phyloP scores from a whole-genome alignment of 2,113 vertebrate species.

The Taxidea taxus region DNA sequence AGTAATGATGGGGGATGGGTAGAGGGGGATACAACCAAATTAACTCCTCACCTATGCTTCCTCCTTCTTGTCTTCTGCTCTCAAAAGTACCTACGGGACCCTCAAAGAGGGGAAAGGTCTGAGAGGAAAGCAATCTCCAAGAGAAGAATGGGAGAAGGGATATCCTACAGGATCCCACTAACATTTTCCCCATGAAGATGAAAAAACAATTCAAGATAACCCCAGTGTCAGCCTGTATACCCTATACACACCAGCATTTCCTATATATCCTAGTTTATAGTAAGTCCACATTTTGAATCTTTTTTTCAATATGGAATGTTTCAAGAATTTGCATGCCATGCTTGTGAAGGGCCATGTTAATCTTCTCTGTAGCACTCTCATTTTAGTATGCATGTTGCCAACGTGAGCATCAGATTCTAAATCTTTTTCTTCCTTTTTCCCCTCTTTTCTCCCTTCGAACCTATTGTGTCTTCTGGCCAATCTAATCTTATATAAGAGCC shows the following conservation, averaged over 20 bases:
- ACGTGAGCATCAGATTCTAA: not conserved
- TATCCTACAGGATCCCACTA: not conserved
- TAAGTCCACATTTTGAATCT: not conserved
- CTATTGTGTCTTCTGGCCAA: not conserved
- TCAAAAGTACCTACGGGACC: not conserved
- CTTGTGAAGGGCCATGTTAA: not conserved
- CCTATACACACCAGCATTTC: not conserved
- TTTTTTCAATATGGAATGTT: not conserved
- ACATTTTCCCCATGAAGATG: not conserved
- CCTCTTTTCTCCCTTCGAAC: not conserved
- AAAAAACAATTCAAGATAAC: not conserved
- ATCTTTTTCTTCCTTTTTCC: not conserved
- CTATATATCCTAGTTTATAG: not conserved
- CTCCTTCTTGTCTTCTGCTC: not conserved
- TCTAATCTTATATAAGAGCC: not conserved
- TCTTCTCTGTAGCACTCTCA: not conserved
- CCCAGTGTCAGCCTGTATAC: not conserved
- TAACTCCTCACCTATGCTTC: not conserved
- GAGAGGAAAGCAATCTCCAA: not conserved
- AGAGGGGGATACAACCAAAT: not conserved
- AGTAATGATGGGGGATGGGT: not conserved
- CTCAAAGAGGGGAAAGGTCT: not conserved
- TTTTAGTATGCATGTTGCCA: not conserved
- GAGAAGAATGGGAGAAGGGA: not conserved
- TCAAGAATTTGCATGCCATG: not conserved